A percentile compares a stretch with the other conserved stretches of the same genome.
These are phyloP conservation scores for Papilio glaucus DNA, from an alignment of 1,140 invertebrate species.

Conservation along the genomic window DNA sequence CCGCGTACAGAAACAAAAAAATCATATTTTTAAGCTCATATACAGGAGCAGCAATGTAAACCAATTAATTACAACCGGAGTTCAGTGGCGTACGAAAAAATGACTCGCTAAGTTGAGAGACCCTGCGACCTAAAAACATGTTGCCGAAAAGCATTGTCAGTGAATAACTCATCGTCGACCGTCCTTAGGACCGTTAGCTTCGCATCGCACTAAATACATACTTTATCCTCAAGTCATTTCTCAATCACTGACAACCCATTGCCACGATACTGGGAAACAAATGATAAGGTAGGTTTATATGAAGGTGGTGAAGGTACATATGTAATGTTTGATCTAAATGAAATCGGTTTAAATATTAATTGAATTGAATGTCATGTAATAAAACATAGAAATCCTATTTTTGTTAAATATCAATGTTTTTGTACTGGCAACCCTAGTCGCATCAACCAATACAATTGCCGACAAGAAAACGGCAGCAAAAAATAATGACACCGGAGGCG, in stretches of 20 bases:
- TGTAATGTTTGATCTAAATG: no score
- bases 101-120: slow-evolving; percentile 13
- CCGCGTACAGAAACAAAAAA: no score
- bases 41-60: not conserved
- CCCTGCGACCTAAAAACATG: slow-evolving; percentile 27
- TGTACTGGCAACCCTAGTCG: slow-evolving; percentile 2
- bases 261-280: not conserved
- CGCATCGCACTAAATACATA: not conserved
- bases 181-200: slow-evolving; percentile 33
- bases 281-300: not conserved
- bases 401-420: not conserved
- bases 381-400: not conserved
- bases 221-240: not conserved
- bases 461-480: slow-evolving; percentile 67
- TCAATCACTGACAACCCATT: not conserved
- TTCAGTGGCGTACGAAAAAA: slow-evolving; percentile 2
- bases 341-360: no score
- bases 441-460: slow-evolving; percentile 54
- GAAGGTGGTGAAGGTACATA: not conserved
- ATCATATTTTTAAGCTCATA: not conserved
- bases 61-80: not conserved
- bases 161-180: slow-evolving; percentile 13
- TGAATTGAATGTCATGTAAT: not conserved
- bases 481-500: slow-evolving; percentile 74
- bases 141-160: slow-evolving; percentile 28